Base-by-base conservation (phyloP, 2,797 vertebrate species). In the Acrossocheilus wenchowensis region DNA sequence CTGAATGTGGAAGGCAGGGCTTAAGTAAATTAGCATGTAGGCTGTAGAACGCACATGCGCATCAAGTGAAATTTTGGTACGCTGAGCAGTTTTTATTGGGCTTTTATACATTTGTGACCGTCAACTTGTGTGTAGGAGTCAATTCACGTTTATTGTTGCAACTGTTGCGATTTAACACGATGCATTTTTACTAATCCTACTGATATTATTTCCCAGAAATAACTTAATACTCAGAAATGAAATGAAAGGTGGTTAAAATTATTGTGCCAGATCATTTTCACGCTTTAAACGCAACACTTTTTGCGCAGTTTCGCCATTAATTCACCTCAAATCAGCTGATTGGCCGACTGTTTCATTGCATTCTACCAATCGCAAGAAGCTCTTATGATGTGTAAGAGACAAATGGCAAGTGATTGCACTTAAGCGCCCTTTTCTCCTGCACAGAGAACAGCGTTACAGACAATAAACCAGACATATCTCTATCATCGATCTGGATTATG, bases 351-450 rank as follows among this genome's bases (percentile, higher is more conserved):
- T 82, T 84, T 26, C 26, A 68, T 83, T 62, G 23, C 43, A 71
- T 60, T 79, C 86, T 82, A 74, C 77, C 66, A 86, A 79, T 83
- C 34, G 8, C 41, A 8, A 41, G 41, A 41, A 41, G 41, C 41
- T 41, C 41, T 41, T 41, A 41, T 41, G 82, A 73, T 41, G 17
- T 39, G 52, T 48, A 69, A 57, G 77, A 69, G 77, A 83, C 77
- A 69, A 78, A 78, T 86, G 30, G 72, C 83, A 57, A 69, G 66
- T 71, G 78, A 84, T 89, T 90, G 88, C 89, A 90, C 88, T 90
- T 88, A 87, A 75, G 43, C 81, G 48, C 74, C 81, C 68, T 87
- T 82, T 69, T 82, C 68, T 87, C 78, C 75, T 84, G 78, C 72
- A 39, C 64, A 8, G 15, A 77, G n/a, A 72, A 71, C 30, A 30